Percentiles rank a stretch among this genome's conserved stretches.
phyloP scores from a whole-genome alignment of 1,140 invertebrate species.

The Trichonephila inaurata region DNA sequence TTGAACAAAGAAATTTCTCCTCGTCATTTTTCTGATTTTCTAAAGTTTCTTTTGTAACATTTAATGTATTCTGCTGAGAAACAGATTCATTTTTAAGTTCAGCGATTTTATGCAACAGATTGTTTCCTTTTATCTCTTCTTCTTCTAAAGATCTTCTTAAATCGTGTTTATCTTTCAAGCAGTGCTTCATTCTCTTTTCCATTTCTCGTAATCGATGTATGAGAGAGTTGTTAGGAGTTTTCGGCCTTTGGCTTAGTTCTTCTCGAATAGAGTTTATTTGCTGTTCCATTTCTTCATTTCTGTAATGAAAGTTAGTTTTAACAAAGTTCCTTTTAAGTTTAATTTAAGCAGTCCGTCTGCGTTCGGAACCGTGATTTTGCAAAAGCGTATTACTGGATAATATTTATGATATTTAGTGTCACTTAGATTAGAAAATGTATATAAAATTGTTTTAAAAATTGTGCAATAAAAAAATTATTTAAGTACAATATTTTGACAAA shows the following conservation, averaged over 20 bases:
- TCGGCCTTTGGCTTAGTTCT: background rate
- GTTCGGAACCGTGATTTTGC: too few species aligned
- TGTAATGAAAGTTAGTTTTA: background rate
- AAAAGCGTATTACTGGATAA: too few species aligned
- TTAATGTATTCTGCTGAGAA: background rate
- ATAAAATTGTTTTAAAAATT: too few species aligned
- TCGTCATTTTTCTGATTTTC: background rate
- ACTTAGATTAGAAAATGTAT: too few species aligned
- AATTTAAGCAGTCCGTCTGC: too few species aligned
- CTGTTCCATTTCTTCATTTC: background rate
- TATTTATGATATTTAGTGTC: too few species aligned
- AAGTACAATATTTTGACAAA: too few species aligned
- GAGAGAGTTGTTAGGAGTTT: background rate
- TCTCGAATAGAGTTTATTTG: background rate
- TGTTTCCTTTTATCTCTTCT: background rate
- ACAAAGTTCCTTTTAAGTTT: background rate
- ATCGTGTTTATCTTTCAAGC: background rate
- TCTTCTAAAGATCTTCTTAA: background rate
- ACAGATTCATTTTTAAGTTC: background rate
- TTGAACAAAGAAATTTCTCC: background rate
- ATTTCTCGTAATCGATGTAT: background rate
- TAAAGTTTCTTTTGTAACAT: background rate
- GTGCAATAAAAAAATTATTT: too few species aligned
- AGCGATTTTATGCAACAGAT: background rate
- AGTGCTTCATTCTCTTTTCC: background rate